Base-by-base conservation (phyloP, 2,113 vertebrate species). In the Pontoporia blainvillei region DNA sequence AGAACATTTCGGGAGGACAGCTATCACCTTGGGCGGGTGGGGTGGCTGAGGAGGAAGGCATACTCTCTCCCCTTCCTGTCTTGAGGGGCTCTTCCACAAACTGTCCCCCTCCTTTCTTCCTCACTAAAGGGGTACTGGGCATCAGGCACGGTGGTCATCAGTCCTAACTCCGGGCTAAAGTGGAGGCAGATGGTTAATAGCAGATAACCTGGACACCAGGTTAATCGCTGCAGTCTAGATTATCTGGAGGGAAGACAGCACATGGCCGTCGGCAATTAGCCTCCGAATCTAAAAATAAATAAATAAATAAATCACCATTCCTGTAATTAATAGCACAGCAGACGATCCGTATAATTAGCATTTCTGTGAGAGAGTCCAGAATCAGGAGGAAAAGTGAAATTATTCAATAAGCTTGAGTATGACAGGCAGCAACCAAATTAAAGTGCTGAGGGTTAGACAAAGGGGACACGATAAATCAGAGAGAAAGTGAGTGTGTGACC, bases 301-400 rank as follows among this genome's bases (percentile, higher is more conserved):
- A 49, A 49, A 49, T 49, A 71, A 79, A 91, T 44, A 25, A 96
- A 91, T 62, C 82, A 94, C 75, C 97, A 64, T 96, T 98, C 76
- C 89, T 49, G 25, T 98, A 98, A 97, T 97, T 98, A 98, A 98
- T 67, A 96, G 85, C 97, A 91, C 3, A 85, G 54, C 54, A 91
- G 25, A 96, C 97, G 86, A 95, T 93, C 62, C 75, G 44, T 97
- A 39, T 97, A 98, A 98, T 98, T 98, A 97, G 49, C 44, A 71
- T 96, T 41, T 93, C 86, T 92, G 41, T 27, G 44, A 95, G 44
- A 52, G 8, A 69, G 59, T 75, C 73, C 95, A 72, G 95, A 91
- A 96, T 17, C 82, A 86, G 46, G 41, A 95, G 8, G 62, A 96
- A 96, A 94, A 75, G 84, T 46, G 36, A 97, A 96, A 98, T 95